Percentiles rank a stretch among this genome's conserved stretches.
phyloP scores from a whole-genome alignment of 2,113 vertebrate genomes.

The Calonectris borealis region DNA sequence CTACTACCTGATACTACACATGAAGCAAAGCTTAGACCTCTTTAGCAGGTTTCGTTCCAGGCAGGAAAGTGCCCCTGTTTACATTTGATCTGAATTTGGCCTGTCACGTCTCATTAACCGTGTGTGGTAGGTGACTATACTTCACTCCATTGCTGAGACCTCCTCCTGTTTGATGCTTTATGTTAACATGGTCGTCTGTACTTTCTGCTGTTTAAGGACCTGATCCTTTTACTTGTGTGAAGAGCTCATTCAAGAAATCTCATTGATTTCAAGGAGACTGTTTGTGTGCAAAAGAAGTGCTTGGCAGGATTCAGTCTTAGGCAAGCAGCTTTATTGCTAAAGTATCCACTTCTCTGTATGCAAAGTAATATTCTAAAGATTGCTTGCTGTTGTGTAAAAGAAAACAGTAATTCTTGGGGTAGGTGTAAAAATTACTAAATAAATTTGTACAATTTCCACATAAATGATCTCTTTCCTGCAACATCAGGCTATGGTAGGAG shows the following conservation, averaged over 20 bases:
- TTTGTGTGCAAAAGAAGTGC: slow-evolving; percentile 30
- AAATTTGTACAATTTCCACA: neutral
- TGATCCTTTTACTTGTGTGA: slow-evolving; percentile 45
- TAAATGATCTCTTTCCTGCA: neutral
- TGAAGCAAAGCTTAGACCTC: neutral
- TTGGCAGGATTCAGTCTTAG: slow-evolving; percentile 38
- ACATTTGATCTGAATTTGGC: slow-evolving; percentile 7
- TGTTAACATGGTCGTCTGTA: neutral
- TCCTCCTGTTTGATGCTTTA: neutral
- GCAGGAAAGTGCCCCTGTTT: neutral
- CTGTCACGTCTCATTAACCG: slow-evolving; percentile 16
- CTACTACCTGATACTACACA: neutral
- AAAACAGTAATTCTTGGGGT: slow-evolving; percentile 1
- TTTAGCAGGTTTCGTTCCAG: slow-evolving; percentile 16
- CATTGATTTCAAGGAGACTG: slow-evolving; percentile 36
- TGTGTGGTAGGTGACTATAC: neutral
- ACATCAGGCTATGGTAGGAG: neutral
- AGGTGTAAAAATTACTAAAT: neutral
- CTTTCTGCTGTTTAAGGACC: slow-evolving; percentile 30
- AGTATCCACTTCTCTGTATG: slow-evolving; percentile 1
- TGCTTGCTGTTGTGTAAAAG: slow-evolving; percentile 1
- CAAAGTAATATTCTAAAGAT: neutral
- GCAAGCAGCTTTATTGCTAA: slow-evolving; percentile 1
- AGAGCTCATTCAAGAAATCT: slow-evolving; percentile 43
- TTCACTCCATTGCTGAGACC: neutral